Evolutionary conservation across 2,888 invertebrate species (phyloP).

Genomic region (Trissolcus japonicus): DNA sequence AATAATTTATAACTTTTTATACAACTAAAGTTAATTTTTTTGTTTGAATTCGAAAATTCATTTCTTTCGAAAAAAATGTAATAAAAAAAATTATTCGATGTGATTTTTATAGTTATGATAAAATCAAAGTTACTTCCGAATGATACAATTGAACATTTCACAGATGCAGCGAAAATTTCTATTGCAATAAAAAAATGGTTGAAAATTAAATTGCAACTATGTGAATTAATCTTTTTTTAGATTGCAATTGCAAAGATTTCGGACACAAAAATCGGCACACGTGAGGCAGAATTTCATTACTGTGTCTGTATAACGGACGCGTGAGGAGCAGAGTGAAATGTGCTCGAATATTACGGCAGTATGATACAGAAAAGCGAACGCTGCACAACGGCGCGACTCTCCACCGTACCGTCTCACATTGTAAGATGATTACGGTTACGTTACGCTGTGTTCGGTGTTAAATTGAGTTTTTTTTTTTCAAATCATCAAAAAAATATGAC

Average conservation of each 20-base stretch:
- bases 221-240: not conserved
- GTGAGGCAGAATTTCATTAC: conserved; percentile 68
- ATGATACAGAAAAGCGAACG: conserved; percentile 55
- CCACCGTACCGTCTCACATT: conserved; percentile 63
- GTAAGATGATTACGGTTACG: conserved; percentile 24
- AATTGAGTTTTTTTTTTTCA: not conserved
- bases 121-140: not conserved
- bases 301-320: conserved; percentile 66
- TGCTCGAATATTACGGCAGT: conserved; percentile 56
- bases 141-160: not conserved
- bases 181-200: not conserved
- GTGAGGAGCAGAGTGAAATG: conserved; percentile 65
- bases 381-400: conserved; percentile 54
- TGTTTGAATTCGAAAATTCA: too few relatives aligned
- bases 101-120: too few relatives aligned
- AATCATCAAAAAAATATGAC: not conserved
- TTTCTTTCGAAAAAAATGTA: too few relatives aligned
- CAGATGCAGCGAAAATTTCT: not conserved
- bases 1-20: too few relatives aligned
- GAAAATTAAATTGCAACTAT: too few relatives aligned
- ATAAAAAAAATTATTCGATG: too few relatives aligned
- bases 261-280: conserved; percentile 59
- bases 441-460: conserved; percentile 57
- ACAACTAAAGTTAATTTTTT: too few relatives aligned
- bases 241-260: conserved; percentile 16